Evolutionary conservation across 2,797 vertebrate genomes (phyloP), one percentile per base, ranked within the genome.

Genomic region (Acipenser ruthenus): DNA sequence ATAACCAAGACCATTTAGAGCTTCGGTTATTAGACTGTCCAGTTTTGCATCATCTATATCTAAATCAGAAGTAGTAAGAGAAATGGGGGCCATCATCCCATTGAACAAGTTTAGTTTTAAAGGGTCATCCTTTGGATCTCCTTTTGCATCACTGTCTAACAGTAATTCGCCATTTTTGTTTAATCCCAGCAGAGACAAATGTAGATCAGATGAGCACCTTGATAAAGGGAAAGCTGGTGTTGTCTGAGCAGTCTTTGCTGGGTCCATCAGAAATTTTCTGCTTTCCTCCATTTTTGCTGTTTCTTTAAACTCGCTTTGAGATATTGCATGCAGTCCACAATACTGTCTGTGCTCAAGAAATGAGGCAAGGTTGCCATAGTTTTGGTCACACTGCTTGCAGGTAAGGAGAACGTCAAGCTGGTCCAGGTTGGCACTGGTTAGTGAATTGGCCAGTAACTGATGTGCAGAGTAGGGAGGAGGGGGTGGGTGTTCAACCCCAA

Each of bases 1-100:
- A 86, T 96, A 95, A 6, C 87, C 94, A 69, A 99, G 82, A 52
- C 96, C 94, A 0, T 95, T 97, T 77, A 99, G 86, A 0, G 97
- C 93, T 83, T 99, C 97, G 0, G 94, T 98, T 81, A 99, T 99
- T 69, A 99, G 85, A 76, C 95, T 98, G 83, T 99, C 97, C 74
- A 99, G 88, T 80, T 98, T 98, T 70, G 95, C 93, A 0, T 95
- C 95, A 0, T 99, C 96, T 77, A 94, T 89, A 2, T 97, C 92
- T 72, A 98, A 89, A 69, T 98, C 97, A 0, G 85, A 80, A 13
- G 83, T 67, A 0, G 92, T 90, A 10, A 98, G 90, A 0, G 91
- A 80, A 67, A 91, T 86, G 13, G 94, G 82, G 18, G 82, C 0
- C 0, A 84, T 55, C 6, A 88, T 73, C 58, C 89, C 67, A 0